A percentile compares a stretch with the other conserved stretches of the same genome.
Conservation (phyloP, 2,888 invertebrate genomes). For the Ophion obscuratus region DNA sequence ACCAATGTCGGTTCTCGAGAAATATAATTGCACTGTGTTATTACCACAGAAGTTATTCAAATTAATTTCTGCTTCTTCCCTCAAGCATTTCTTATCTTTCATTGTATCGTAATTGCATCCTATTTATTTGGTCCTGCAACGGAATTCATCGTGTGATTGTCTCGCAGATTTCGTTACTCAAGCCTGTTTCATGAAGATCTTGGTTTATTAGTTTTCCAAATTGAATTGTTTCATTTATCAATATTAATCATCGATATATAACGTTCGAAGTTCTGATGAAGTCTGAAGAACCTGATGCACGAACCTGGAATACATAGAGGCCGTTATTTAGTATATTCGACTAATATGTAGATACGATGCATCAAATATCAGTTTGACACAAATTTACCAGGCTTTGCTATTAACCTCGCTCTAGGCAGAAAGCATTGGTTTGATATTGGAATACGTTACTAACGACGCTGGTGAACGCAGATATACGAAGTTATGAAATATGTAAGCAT, state of each 20-base stretch:
- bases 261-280: neutral
- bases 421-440: slow-evolving; percentile 5
- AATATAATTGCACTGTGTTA: no score
- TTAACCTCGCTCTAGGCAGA: neutral
- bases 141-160: no score
- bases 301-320: neutral
- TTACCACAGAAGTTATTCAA: no score
- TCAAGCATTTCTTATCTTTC: no score
- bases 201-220: no score
- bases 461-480: neutral
- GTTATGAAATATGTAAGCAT: neutral
- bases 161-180: no score
- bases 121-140: no score
- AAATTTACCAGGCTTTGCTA: neutral
- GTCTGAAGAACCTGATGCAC: neutral
- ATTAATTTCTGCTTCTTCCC: no score
- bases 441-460: slow-evolving; percentile 29
- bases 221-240: no score
- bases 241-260: neutral
- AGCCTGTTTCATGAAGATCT: no score
- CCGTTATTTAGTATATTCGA: neutral
- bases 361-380: slow-evolving; percentile 28
- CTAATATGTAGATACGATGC: slow-evolving; percentile 7
- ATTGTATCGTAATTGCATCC: no score
- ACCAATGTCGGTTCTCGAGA: no score